phyloP scores from a whole-genome alignment of 2,113 vertebrate species.

The Laticauda colubrina region DNA sequence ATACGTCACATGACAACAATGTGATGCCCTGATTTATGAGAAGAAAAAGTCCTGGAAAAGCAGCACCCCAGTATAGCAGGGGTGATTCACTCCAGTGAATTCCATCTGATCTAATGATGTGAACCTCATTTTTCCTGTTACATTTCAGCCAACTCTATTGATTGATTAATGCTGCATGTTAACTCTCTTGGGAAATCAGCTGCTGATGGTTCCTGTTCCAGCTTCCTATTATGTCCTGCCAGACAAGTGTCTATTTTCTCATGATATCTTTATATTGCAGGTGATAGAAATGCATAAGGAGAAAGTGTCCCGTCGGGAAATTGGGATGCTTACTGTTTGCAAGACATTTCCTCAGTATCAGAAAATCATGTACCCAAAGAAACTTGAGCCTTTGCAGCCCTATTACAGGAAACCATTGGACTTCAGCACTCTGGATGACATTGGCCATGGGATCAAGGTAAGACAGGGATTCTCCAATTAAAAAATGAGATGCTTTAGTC shows the following conservation, averaged over 20 bases:
- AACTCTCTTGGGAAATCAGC: not conserved
- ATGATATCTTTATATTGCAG: conserved; percentile 57
- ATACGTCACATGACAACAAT: too few relatives aligned
- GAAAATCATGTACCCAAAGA: conserved; percentile 64
- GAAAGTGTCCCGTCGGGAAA: conserved; percentile 82
- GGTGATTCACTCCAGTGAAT: not conserved
- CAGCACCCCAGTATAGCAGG: not conserved
- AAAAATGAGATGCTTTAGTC: not conserved
- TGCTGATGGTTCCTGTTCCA: not conserved
- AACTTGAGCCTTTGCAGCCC: conserved; percentile 60
- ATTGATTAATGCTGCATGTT: not conserved
- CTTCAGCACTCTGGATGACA: conserved; percentile 76
- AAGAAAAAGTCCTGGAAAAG: not conserved
- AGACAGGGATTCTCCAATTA: not conserved
- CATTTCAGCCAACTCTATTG: too few relatives aligned
- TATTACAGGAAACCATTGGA: conserved; percentile 81
- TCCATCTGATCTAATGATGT: not conserved
- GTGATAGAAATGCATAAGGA: conserved; percentile 82
- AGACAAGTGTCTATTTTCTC: not conserved
- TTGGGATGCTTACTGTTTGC: conserved; percentile 70
- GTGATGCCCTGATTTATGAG: not conserved
- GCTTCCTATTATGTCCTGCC: not conserved
- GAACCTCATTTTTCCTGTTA: not conserved
- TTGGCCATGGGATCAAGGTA: conserved; percentile 85
- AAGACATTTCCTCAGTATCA: conserved; percentile 59